Conservation (phyloP, 1,140 invertebrate species). For the Hesperophylax magnus region DNA sequence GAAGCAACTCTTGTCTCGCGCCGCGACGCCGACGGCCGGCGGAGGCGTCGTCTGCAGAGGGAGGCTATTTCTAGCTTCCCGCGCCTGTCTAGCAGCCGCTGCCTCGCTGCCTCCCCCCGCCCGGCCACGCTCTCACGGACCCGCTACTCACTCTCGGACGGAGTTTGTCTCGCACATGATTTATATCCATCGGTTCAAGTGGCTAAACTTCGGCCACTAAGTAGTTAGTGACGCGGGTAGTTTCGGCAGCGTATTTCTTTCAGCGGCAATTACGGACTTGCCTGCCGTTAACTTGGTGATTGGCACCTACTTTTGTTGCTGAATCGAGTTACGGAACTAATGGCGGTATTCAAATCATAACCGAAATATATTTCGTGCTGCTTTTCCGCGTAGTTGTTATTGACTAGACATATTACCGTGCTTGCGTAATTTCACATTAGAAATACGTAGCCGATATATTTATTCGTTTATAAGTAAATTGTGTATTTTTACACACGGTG, state of each 20-base stretch:
- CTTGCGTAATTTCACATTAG: too few species aligned
- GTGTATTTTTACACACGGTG: too few species aligned
- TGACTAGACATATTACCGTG: too few species aligned
- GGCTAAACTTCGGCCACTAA: conserved; percentile 7
- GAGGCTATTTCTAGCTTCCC: conserved; percentile 23
- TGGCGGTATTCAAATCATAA: too few species aligned
- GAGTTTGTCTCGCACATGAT: conserved; percentile 7
- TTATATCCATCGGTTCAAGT: conserved; percentile 28
- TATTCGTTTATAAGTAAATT: too few species aligned
- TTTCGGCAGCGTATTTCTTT: not conserved
- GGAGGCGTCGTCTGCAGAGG: conserved; percentile 17
- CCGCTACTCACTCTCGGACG: too few species aligned
- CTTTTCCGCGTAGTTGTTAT: too few species aligned
- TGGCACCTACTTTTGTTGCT: too few species aligned
- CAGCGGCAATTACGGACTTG: not conserved
- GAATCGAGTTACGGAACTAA: too few species aligned
- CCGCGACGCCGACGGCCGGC: not conserved
- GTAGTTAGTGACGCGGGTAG: not conserved
- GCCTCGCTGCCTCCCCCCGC: not conserved
- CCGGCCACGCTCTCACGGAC: not conserved
- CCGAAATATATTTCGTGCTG: not conserved
- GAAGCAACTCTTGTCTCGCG: not conserved
- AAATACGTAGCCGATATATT: too few species aligned
- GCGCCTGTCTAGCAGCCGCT: conserved; percentile 17
- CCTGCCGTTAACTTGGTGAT: too few species aligned